Conservation (phyloP, 2,797 vertebrate species). For the Amblyraja radiata region DNA sequence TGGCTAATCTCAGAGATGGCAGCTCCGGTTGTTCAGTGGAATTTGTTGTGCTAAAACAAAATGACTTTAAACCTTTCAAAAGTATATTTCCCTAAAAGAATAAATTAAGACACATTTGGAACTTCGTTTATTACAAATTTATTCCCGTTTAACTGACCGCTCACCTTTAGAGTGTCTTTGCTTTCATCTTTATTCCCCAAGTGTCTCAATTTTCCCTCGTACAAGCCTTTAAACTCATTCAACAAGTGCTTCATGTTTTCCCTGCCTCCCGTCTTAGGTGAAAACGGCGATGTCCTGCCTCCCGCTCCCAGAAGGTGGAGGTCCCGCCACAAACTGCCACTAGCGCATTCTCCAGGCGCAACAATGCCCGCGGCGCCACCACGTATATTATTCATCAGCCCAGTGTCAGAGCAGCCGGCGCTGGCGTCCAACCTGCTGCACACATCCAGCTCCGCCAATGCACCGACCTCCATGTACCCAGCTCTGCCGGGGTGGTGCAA, state of each 20-base stretch:
- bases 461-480: background rate
- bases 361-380: background rate
- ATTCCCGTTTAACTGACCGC: conserved; percentile 31
- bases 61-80: background rate
- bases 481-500: no score
- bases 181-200: conserved; percentile 39
- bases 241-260: conserved; percentile 48
- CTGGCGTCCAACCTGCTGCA: background rate
- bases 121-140: background rate
- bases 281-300: background rate
- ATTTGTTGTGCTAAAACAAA: background rate
- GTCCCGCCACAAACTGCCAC: conserved; percentile 4
- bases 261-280: background rate
- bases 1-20: background rate
- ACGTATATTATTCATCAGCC: no score
- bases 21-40: background rate
- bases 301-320: background rate
- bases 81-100: no score
- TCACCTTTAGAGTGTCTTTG: conserved; percentile 47
- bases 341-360: background rate
- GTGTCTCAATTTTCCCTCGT: conserved; percentile 48
- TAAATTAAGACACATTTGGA: background rate
- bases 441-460: background rate
- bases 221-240: conserved; percentile 47
- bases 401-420: background rate